Evolutionary conservation across 2,888 invertebrate genomes (phyloP).

Genomic region (Drosophila austrosaltans): DNA sequence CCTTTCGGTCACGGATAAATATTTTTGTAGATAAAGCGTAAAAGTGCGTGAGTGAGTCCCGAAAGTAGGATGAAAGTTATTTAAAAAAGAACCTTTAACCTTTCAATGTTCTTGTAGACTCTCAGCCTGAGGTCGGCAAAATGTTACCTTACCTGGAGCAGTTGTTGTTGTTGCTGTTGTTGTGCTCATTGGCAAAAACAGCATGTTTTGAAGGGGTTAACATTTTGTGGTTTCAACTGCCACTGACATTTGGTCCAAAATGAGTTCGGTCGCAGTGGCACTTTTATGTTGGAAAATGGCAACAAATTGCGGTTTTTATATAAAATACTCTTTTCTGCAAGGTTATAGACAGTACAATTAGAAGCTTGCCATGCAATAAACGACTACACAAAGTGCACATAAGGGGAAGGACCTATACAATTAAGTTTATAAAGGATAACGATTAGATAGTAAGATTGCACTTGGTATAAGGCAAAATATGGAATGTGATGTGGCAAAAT

Average conservation of each 20-base stretch:
- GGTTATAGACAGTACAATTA: background rate
- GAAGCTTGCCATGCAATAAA: background rate
- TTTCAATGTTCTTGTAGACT: constrained; percentile 38
- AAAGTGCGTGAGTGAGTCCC: constrained; percentile 64
- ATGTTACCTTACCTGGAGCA: constrained; percentile 26
- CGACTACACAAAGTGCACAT: too few relatives aligned
- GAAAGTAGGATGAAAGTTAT: constrained; percentile 37
- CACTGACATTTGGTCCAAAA: constrained; percentile 51
- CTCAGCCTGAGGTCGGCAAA: background rate
- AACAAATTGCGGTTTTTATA: constrained; percentile 50
- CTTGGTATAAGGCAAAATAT: too few relatives aligned
- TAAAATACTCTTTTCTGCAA: constrained; percentile 30
- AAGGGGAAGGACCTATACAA: too few relatives aligned
- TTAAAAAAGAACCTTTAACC: constrained; percentile 27
- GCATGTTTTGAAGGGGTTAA: constrained; percentile 27
- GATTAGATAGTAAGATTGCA: too few relatives aligned
- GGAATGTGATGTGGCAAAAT: too few relatives aligned
- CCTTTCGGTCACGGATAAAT: constrained; percentile 53
- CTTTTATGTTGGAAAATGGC: constrained; percentile 26
- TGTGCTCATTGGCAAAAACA: constrained; percentile 30
- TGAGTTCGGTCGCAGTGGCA: constrained; percentile 31
- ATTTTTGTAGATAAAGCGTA: constrained; percentile 68
- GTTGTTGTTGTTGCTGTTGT: background rate
- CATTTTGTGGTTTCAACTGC: constrained; percentile 64
- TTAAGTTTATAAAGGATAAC: too few relatives aligned